A percentile compares a stretch with the other conserved stretches of the same genome.
phyloP scores from a whole-genome alignment of 2,113 vertebrate genomes.

The Cynoglossus semilaevis region DNA sequence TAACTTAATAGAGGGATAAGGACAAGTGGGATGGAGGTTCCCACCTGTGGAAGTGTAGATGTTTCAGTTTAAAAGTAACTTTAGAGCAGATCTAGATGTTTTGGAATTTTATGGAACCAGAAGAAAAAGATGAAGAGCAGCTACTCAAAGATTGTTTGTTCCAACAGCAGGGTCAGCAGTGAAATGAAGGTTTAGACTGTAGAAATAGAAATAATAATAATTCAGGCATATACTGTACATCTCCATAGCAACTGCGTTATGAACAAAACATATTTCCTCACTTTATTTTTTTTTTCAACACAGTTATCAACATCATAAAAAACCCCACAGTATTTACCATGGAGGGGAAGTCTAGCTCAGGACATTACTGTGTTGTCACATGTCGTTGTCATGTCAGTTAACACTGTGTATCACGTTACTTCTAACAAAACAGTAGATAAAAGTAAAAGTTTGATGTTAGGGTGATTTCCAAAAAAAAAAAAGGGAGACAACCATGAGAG shows the following conservation, averaged over 20 bases:
- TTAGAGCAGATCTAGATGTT: too few species aligned
- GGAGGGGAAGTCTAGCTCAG: background rate
- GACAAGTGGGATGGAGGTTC: background rate
- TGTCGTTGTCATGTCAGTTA: slow-evolving; percentile 16
- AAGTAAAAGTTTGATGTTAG: slow-evolving; percentile 12
- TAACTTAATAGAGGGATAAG: background rate
- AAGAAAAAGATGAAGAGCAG: too few species aligned
- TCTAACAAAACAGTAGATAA: slow-evolving; percentile 28
- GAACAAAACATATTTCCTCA: background rate
- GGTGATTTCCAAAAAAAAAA: slow-evolving; percentile 3
- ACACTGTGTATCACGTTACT: slow-evolving; percentile 18
- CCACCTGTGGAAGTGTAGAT: background rate
- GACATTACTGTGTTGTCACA: background rate
- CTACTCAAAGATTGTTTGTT: too few species aligned
- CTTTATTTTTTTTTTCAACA: background rate
- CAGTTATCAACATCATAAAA: background rate
- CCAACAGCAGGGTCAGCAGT: too few species aligned
- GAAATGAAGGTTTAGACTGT: too few species aligned
- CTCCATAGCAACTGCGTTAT: too few species aligned
- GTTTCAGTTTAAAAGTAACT: too few species aligned
- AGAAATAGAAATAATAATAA: too few species aligned
- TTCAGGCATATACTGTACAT: too few species aligned
- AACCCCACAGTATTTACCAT: slow-evolving; percentile 17
- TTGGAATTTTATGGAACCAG: too few species aligned
- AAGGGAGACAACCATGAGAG: slow-evolving; percentile 4